A percentile compares a stretch with the other conserved stretches of the same genome.
These are phyloP conservation scores for Euthynnus affinis DNA, from an alignment of 2,797 vertebrate genomes.

Conservation along the genomic window DNA sequence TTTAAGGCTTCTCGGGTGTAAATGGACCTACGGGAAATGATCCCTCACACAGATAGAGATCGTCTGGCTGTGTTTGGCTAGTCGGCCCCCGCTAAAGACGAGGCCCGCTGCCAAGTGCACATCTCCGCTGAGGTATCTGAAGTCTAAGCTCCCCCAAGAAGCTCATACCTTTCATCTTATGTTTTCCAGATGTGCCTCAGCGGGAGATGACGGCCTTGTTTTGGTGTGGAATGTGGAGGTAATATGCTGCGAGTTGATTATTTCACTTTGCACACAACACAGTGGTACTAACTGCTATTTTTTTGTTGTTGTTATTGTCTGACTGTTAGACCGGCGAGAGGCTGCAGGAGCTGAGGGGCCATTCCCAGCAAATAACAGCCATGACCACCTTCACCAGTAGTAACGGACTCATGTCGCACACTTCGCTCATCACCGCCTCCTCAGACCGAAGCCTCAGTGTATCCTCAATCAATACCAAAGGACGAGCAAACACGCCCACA, in stretches of 20 bases:
- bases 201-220: conserved; percentile 94
- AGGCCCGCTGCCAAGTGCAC: conserved; percentile 14
- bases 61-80: conserved; percentile 29
- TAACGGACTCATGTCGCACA: conserved; percentile 45
- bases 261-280: conserved; percentile 11
- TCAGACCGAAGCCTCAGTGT: conserved; percentile 95
- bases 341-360: conserved; percentile 91
- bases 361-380: conserved; percentile 95
- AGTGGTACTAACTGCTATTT: conserved; percentile 12
- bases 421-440: conserved; percentile 92
- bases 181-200: conserved; percentile 93
- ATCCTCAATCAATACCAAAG: conserved; percentile 84
- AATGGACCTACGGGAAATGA: conserved; percentile 59
- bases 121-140: background rate
- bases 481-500: background rate
- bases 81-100: conserved; percentile 8
- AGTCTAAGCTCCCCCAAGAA: background rate
- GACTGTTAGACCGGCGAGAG: conserved; percentile 92
- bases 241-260: conserved; percentile 36
- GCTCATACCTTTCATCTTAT: conserved; percentile 1
- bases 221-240: conserved; percentile 96
- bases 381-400: conserved; percentile 85
- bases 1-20: conserved; percentile 36
- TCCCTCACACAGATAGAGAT: conserved; percentile 55
- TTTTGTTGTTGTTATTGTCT: background rate